phyloP scores from a whole-genome alignment of 35 echinoderm and acorn worm genomes.

The Eucidaris tribuloides region DNA sequence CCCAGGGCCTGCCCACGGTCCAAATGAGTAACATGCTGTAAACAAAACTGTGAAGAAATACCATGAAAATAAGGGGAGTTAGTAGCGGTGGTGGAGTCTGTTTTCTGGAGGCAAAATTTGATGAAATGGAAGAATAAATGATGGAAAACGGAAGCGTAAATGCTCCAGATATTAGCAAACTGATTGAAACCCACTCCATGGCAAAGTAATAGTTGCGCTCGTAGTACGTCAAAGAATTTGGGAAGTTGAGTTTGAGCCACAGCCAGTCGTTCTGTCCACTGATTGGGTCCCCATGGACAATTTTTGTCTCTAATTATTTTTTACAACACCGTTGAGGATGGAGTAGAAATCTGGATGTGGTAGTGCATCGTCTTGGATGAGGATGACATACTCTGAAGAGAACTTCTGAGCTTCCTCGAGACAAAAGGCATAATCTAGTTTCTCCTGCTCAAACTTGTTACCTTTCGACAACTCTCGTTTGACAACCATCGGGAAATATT shows the following conservation, averaged over 20 bases:
- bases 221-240: slow-evolving; percentile 53
- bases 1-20: slow-evolving; percentile 53
- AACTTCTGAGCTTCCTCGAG: slow-evolving; percentile 39
- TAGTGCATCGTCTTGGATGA: slow-evolving; percentile 83
- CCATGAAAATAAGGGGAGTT: no score
- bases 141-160: background rate
- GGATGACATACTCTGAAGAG: slow-evolving; percentile 66
- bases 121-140: no score
- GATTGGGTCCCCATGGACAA: slow-evolving; percentile 9
- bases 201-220: slow-evolving; percentile 70
- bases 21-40: slow-evolving; percentile 41
- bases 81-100: no score
- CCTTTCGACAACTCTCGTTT: background rate
- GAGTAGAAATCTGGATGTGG: slow-evolving; percentile 62
- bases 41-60: slow-evolving; percentile 60
- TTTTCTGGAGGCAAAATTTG: no score
- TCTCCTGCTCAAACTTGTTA: slow-evolving; percentile 47
- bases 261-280: slow-evolving; percentile 52
- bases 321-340: slow-evolving; percentile 58
- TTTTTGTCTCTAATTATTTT: slow-evolving; percentile 47
- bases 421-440: slow-evolving; percentile 76
- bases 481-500: slow-evolving; percentile 43
- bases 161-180: slow-evolving; percentile 25
- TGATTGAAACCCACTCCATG: slow-evolving; percentile 68
- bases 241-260: slow-evolving; percentile 90